phyloP scores from a whole-genome alignment of 2,888 invertebrate genomes.

The Caenorhabditis sp. region DNA sequence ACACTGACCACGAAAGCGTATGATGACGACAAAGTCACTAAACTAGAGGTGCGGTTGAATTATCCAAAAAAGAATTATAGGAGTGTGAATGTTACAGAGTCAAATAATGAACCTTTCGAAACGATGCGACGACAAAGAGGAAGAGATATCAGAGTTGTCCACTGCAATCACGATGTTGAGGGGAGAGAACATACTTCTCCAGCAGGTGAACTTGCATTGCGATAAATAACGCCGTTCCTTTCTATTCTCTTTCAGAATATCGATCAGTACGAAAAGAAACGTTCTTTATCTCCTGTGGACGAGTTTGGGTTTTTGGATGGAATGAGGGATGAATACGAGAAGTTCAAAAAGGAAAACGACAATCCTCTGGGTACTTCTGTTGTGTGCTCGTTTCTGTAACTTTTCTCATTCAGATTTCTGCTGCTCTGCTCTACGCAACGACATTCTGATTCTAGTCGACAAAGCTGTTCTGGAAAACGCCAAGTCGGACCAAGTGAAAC shows the following conservation, averaged over 20 bases:
- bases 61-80: neutral
- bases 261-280: conserved; percentile 24
- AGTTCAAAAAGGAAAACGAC: conserved; percentile 17
- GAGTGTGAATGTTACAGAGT: conserved; percentile 16
- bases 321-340: conserved; percentile 46
- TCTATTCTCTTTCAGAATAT: conserved; percentile 15
- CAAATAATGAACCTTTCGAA: conserved; percentile 48
- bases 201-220: conserved; percentile 30
- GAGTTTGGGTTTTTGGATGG: conserved; percentile 35
- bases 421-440: conserved; percentile 32
- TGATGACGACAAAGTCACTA: conserved; percentile 28
- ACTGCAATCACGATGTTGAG: conserved; percentile 7
- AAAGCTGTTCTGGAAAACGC: conserved; percentile 27
- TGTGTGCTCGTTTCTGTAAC: no score
- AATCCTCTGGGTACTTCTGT: conserved; percentile 21
- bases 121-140: conserved; percentile 50
- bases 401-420: conserved; percentile 49
- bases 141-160: conserved; percentile 39
- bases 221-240: no score
- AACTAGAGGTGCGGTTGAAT: conserved; percentile 27
- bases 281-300: conserved; percentile 39
- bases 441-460: conserved; percentile 29
- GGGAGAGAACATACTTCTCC: conserved; percentile 36
- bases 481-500: conserved; percentile 39
- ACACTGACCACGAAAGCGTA: neutral